Base-by-base conservation (phyloP, 2,888 invertebrate species). In the Willowsia nigromaculata region DNA sequence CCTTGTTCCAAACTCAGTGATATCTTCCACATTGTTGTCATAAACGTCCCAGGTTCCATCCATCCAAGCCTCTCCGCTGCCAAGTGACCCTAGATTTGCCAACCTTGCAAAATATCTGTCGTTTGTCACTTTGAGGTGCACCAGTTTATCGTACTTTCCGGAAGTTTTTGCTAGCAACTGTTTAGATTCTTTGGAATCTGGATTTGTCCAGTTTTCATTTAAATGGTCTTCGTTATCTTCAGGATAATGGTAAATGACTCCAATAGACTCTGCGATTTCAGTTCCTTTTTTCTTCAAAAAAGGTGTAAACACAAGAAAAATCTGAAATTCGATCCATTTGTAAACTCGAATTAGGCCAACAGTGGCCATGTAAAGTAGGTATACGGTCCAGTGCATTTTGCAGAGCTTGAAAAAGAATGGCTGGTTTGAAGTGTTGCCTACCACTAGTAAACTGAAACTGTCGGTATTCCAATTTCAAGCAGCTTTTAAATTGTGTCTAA, bases 21-120 rank as follows among this genome's bases (percentile, higher is more conserved):
- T 2, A 15, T 76, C 76, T 9, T 76, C 76, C 4, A 27, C 13
- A 40, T 47, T 68, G 33, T 82, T 47, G 11, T 37, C 84, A 6
- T 43, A 50, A 13, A 62, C 6, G 1, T 84, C 76, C 76, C 59
- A 65, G 33, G 27, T 37, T 2, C 71, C 80, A 1, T 89, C 84
- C 89, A 89, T 85, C 56, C 68, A 89, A 13, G 33, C 3, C 22
- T 84, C 84, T 0, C 84, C 89, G 4, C 78, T 7, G 4, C 84
- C 89, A 18, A 89, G 11, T 15, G 65, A 84, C 40, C 78, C 65
- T 11, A 76, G 7, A 30, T 47, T 65, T 13, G 33, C 11, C 6
- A 74, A 15, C 2, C 30, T 13, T 7, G 47, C 11, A 83, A 56
- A 84, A 33, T 33, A 80, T 25, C 81, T 65, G 18, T 65, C 68